Evolutionary conservation across 2,888 invertebrate species (phyloP).

Genomic region (Caenorhabditis sp.): DNA sequence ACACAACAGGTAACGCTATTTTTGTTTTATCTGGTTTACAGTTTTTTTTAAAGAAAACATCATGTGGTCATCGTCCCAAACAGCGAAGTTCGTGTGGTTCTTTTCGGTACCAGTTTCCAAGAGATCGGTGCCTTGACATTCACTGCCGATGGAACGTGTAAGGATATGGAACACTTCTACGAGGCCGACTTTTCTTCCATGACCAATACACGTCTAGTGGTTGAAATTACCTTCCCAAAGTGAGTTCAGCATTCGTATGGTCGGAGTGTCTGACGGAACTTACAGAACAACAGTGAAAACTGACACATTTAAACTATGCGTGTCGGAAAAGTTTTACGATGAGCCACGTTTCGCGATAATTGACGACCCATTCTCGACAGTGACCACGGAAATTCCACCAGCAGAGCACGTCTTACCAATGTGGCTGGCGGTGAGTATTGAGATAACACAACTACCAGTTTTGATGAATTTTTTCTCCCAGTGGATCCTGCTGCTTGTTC

Average conservation of each 20-base stretch:
- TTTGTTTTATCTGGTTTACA: background rate
- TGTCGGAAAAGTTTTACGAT: constrained; percentile 47
- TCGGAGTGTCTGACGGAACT: background rate
- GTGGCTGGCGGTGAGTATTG: constrained; percentile 31
- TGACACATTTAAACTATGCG: constrained; percentile 34
- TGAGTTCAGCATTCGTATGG: background rate
- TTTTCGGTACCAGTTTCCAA: constrained; percentile 56
- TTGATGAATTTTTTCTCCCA: background rate
- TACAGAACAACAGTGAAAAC: constrained; percentile 16
- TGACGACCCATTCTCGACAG: constrained; percentile 48
- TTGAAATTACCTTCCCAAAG: constrained; percentile 36
- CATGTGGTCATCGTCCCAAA: constrained; percentile 43
- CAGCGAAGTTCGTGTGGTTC: constrained; percentile 33
- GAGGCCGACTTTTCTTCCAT: constrained; percentile 57
- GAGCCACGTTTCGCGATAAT: constrained; percentile 28
- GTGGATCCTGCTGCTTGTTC: constrained; percentile 85
- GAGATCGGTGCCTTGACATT: constrained; percentile 51
- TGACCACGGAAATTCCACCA: constrained; percentile 49
- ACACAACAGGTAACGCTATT: constrained; percentile 33
- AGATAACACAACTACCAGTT: background rate
- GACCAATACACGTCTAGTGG: constrained; percentile 31
- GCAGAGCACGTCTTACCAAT: constrained; percentile 11
- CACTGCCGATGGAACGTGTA: constrained; percentile 49
- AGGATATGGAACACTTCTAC: constrained; percentile 33
- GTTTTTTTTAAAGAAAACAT: constrained; percentile 26